phyloP scores from a whole-genome alignment of 2,888 invertebrate species.

The Frankliniella intonsa region DNA sequence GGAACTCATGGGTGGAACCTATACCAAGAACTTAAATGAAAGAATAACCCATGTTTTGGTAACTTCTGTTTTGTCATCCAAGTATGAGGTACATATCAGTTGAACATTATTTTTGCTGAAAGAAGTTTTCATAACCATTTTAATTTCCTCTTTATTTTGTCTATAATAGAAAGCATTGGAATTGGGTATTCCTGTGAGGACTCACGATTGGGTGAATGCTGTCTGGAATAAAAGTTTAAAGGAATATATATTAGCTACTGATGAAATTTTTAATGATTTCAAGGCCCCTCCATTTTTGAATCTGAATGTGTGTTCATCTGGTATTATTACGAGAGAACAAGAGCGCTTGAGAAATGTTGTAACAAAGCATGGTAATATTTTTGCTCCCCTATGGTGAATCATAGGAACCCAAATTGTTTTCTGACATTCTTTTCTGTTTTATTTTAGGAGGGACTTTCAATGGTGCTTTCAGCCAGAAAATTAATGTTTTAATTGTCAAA shows the following conservation, averaged over 20 bases:
- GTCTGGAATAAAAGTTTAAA: conserved; percentile 71
- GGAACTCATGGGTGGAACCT: conserved; percentile 73
- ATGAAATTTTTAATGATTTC: conserved; percentile 58
- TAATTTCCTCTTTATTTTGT: conserved; percentile 35
- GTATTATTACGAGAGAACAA: conserved; percentile 60
- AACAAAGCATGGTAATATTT: conserved; percentile 60
- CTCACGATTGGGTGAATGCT: conserved; percentile 69
- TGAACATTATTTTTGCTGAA: conserved; percentile 39
- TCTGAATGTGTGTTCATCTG: conserved; percentile 72
- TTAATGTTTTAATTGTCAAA: conserved; percentile 52
- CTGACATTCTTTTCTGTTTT: neutral
- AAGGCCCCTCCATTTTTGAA: conserved; percentile 71
- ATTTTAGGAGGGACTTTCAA: conserved; percentile 56
- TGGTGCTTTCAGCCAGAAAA: conserved; percentile 51
- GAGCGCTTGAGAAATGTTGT: conserved; percentile 62
- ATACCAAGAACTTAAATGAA: conserved; percentile 57
- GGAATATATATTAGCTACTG: conserved; percentile 55
- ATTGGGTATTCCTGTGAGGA: conserved; percentile 67
- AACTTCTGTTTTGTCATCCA: conserved; percentile 67
- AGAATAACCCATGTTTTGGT: conserved; percentile 78
- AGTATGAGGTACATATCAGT: conserved; percentile 58
- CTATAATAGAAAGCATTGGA: conserved; percentile 60
- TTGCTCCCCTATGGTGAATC: conserved; percentile 27
- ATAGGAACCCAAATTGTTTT: conserved; percentile 19
- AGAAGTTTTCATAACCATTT: conserved; percentile 28